Base-by-base conservation (phyloP, 2,888 invertebrate genomes). In the Drosophila subquinaria region DNA sequence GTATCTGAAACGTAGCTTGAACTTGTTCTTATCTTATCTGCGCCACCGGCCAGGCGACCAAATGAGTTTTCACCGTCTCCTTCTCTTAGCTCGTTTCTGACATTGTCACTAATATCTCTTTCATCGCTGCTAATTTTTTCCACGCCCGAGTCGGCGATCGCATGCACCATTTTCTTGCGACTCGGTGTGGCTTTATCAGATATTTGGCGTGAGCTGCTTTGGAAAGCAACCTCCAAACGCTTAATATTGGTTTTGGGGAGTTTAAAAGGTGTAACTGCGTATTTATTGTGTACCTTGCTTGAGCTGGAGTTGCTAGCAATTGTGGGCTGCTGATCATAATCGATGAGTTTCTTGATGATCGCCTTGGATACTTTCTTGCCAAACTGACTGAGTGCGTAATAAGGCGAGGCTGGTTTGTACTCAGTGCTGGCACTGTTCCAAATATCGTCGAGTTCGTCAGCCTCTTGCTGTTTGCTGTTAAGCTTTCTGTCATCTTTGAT, bases 361-460 rank as follows among this genome's bases (percentile, higher is more conserved):
- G 73, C 63, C 55, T 81, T 89, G 11, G 79, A 69, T 33, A 77
- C 69, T 15, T 79, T 75, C 55, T 81, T 89, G 13, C 82, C 90
- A 53, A 90, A 90, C 69, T 90, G 81, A 55, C 79, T 86, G 20
- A 85, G 81, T 13, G 86, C 79, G 52, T 77, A 89, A 35, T 82
- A 82, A 0, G 91, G 91, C 6, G 91, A 90, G 56, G 84, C 78
- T 2, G 91, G 79, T 61, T 77, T 76, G 57, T 86, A 90, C 43
- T 91, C 91, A 4, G 85, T 84, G 45, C 81, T 85, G 33, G 89
- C 89, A 61, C 82, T 80, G 15, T 86, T 88, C 90, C 90, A 91
- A 60, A 91, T 88, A 61, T 86, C 82, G 10, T 89, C 90, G 40
- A 91, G 89, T 35, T 83, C 85, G 43, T 80, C 81, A 47, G 40